Evolutionary conservation across 2,888 invertebrate genomes (phyloP).

Genomic region (Drosophila putrida): DNA sequence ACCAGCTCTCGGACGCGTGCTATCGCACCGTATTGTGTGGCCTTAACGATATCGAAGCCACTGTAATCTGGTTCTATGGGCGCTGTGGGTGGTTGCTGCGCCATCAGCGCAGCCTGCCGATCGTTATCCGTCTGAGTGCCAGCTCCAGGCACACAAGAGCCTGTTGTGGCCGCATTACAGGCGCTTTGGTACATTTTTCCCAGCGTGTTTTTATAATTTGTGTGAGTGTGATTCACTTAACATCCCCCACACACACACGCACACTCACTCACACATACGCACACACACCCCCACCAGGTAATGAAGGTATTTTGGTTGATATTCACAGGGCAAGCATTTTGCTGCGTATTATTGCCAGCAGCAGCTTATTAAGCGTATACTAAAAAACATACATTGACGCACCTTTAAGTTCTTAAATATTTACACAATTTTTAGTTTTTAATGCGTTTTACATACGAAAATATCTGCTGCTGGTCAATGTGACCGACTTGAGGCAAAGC

Average conservation of each 20-base stretch:
- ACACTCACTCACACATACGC: slow-evolving; percentile 29
- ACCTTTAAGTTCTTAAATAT: slow-evolving; percentile 36
- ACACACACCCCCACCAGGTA: slow-evolving; percentile 60
- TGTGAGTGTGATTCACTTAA: slow-evolving; percentile 74
- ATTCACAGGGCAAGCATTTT: slow-evolving; percentile 55
- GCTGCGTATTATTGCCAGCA: slow-evolving; percentile 42
- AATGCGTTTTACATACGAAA: slow-evolving; percentile 73
- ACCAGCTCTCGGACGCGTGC: slow-evolving; percentile 93
- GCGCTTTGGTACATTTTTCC: slow-evolving; percentile 89
- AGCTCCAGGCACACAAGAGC: slow-evolving; percentile 87
- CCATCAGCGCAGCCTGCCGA: slow-evolving; percentile 86
- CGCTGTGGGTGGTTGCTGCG: slow-evolving; percentile 88
- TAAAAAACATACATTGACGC: slow-evolving; percentile 46
- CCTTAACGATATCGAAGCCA: slow-evolving; percentile 96
- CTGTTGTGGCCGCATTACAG: slow-evolving; percentile 89
- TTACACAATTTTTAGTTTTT: slow-evolving; percentile 58
- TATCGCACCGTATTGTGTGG: slow-evolving; percentile 97
- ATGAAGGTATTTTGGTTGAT: slow-evolving; percentile 51
- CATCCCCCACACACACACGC: slow-evolving; percentile 62
- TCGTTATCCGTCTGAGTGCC: slow-evolving; percentile 87
- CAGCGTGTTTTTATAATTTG: slow-evolving; percentile 47
- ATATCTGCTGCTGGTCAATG: slow-evolving; percentile 56
- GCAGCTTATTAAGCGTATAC: slow-evolving; percentile 26
- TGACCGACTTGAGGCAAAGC: slow-evolving; percentile 37
- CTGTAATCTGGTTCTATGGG: slow-evolving; percentile 91